phyloP scores from a whole-genome alignment of 1,140 invertebrate genomes.

The Lepeophtheirus salmonis region DNA sequence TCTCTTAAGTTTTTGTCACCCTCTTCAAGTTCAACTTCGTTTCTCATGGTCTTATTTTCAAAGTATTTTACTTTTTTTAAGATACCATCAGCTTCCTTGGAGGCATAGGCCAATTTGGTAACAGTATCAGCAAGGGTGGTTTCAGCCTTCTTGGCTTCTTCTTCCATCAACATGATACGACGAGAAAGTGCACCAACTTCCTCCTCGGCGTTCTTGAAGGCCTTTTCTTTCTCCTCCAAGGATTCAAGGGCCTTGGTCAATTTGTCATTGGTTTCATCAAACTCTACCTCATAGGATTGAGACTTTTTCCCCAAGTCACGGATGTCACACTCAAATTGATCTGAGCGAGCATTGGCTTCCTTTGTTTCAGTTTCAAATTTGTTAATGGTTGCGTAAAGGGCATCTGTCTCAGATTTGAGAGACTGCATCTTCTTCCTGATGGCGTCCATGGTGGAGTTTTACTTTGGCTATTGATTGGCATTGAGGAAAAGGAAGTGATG shows the following conservation, averaged over 20 bases:
- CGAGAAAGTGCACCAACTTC: constrained; percentile 12
- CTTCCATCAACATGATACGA: constrained; percentile 18
- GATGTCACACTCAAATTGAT: constrained; percentile 17
- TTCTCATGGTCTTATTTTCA: constrained; percentile 17
- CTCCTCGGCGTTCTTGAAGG: constrained; percentile 14
- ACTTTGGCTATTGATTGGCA: not conserved
- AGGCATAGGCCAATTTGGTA: constrained; percentile 13
- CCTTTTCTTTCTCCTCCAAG: constrained; percentile 17
- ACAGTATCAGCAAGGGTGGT: constrained; percentile 16
- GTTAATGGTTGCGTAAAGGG: constrained; percentile 13
- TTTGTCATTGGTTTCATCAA: constrained; percentile 17
- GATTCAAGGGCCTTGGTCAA: constrained; percentile 11
- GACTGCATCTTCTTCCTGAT: constrained; percentile 18
- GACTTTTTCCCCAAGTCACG: constrained; percentile 16
- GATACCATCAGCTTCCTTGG: constrained; percentile 18
- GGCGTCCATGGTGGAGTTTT: constrained; percentile 12
- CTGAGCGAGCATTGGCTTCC: constrained; percentile 9
- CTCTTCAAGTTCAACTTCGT: constrained; percentile 13
- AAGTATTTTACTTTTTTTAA: constrained; percentile 16
- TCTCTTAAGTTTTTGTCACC: constrained; percentile 9
- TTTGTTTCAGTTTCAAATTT: constrained; percentile 15
- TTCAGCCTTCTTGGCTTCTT: constrained; percentile 18
- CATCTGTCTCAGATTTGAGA: constrained; percentile 15
- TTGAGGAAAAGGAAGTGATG: too few relatives aligned
- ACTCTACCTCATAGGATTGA: constrained; percentile 7